A percentile compares a stretch with the other conserved stretches of the same genome.
Conservation (phyloP, 2,797 vertebrate genomes). For the Tangara arthus region DNA sequence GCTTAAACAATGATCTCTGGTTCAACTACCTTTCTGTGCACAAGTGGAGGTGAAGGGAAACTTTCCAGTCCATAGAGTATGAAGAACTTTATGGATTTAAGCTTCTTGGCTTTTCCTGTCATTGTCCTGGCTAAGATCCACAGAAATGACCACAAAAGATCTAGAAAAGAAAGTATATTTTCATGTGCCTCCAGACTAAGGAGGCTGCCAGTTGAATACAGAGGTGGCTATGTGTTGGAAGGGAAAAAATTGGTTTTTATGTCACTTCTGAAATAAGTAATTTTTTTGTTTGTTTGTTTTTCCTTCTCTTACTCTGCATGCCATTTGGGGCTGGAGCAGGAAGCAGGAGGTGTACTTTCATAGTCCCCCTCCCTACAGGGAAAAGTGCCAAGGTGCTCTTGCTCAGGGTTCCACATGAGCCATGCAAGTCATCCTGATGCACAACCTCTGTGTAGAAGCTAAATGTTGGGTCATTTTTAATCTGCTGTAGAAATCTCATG, state of each 20-base stretch:
- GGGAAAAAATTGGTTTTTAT: not conserved
- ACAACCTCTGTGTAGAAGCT: not conserved
- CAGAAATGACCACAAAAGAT: not conserved
- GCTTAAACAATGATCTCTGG: not conserved
- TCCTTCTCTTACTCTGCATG: not conserved
- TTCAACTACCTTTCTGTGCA: not conserved
- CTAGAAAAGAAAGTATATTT: not conserved
- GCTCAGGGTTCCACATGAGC: not conserved
- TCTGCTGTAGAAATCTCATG: not conserved
- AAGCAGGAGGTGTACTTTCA: not conserved
- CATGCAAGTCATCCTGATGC: not conserved
- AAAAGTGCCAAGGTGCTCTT: not conserved
- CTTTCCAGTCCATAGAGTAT: not conserved
- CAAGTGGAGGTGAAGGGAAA: rapidly evolving
- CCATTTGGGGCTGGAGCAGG: not conserved
- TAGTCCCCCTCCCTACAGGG: not conserved
- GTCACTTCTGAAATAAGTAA: not conserved
- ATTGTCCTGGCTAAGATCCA: not conserved
- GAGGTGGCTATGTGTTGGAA: not conserved
- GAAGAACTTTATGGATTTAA: not conserved
- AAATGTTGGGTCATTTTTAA: not conserved
- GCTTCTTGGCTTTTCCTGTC: not conserved
- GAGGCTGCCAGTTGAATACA: slow-evolving; percentile 7
- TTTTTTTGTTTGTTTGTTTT: not conserved
- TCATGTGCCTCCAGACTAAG: not conserved